phyloP scores from a whole-genome alignment of 1,140 invertebrate species.

The Neodiprion fabricii region DNA sequence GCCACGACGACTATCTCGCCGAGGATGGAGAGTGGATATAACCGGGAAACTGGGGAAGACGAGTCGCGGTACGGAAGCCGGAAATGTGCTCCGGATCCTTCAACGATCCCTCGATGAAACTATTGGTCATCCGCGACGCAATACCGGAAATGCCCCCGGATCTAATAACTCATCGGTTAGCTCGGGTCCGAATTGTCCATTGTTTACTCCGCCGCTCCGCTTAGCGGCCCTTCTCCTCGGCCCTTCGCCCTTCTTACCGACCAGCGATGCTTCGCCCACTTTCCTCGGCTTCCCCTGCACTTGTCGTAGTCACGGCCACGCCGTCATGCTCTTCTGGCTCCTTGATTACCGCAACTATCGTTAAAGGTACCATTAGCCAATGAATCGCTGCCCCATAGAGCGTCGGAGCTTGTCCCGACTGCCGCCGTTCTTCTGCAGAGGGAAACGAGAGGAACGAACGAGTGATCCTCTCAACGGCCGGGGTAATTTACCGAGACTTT shows the following conservation, averaged over 20 bases:
- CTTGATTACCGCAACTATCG: constrained; percentile 14
- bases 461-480: neutral
- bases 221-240: neutral
- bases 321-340: neutral
- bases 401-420: neutral
- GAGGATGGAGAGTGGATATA: too few species aligned
- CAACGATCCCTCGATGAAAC: constrained; percentile 64
- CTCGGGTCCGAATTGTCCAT: constrained; percentile 22
- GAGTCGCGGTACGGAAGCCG: constrained; percentile 55
- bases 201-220: neutral
- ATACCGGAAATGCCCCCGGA: constrained; percentile 58
- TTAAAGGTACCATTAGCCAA: constrained; percentile 14
- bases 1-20: neutral
- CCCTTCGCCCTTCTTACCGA: neutral
- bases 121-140: constrained; percentile 63
- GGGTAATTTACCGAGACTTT: neutral
- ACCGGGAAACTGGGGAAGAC: constrained; percentile 18
- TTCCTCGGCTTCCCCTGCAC: constrained; percentile 9
- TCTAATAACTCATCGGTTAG: constrained; percentile 61
- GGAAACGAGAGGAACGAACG: neutral
- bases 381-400: constrained; percentile 8
- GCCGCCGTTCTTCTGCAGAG: neutral
- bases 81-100: constrained; percentile 64
- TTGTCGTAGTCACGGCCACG: neutral
- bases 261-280: neutral